Base-by-base conservation (phyloP, 2,113 vertebrate genomes). In the Jacana jacana region DNA sequence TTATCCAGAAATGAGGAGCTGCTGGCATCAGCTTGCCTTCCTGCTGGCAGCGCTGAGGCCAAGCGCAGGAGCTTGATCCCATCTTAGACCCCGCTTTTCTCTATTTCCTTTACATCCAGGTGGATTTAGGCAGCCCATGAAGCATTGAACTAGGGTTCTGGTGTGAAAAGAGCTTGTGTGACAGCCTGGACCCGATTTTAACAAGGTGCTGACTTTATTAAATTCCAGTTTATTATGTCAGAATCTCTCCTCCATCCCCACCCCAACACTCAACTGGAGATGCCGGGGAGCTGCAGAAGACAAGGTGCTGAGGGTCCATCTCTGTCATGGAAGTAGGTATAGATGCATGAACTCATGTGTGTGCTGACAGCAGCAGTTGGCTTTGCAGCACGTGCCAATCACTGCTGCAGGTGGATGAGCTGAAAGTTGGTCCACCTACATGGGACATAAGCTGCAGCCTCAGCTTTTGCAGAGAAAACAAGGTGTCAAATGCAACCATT, bases 351-450 rank as follows among this genome's bases (percentile, higher is more conserved):
- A 64, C 17, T 55, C 40, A 11, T 2, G 24, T 7, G 7, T 48
- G 40, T 27, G 72, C 48, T 18, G 40, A 35, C 14, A 44, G 30
- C 4, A 4, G 46, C 3, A 3, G 7, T 3, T 66, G 81, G 11
- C 13, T 63, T 24, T 14, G 7, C 30, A 44, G 33, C 28, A 46
- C 30, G 13, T n/a, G 46, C 40, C 30, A 13, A 4, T 3, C 40
- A 58, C 17, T 46, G 46, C 46, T 10, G 52, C 64, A 42, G 2
- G 49, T 0, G 7, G 18, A 15, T 31, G 44, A 75, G 39, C 25
- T 8, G 2, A 17, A 75, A 16, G 17, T 13, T 35, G 44, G 37
- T 48, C 42, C 7, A 2, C 30, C 54, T 42, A 6, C 3, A 0
- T 39, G 71, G 40, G 18, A 39, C 51, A 42, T 18, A 25, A 55